A percentile compares a stretch with the other conserved stretches of the same genome.
Conservation (phyloP, 2,797 vertebrate genomes). For the Vultur gryphus region DNA sequence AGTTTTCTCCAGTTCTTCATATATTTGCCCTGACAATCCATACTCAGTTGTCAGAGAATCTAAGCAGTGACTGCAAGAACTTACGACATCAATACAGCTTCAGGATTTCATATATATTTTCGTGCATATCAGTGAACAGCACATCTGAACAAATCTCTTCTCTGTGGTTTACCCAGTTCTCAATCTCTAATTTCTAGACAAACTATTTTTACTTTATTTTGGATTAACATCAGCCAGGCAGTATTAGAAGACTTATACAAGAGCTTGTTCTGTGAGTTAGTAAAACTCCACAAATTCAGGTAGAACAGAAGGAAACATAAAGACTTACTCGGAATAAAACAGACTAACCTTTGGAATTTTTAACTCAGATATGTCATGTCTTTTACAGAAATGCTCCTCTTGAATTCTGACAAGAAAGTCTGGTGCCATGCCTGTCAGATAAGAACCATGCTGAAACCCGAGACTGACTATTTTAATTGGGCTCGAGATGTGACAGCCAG, state of each 20-base stretch:
- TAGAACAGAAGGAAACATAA: not conserved
- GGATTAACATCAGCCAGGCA: not conserved
- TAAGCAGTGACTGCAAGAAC: not conserved
- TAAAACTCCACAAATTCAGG: not conserved
- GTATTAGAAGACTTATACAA: not conserved
- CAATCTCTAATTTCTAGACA: not conserved
- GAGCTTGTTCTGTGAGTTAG: not conserved
- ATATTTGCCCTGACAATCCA: not conserved
- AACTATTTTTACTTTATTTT: not conserved
- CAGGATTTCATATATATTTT: not conserved
- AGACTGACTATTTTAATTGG: not conserved
- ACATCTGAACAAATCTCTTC: not conserved
- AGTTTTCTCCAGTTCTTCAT: not conserved
- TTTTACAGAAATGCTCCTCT: not conserved
- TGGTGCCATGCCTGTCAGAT: not conserved
- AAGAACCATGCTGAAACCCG: not conserved
- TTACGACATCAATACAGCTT: accelerated
- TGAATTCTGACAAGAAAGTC: not conserved
- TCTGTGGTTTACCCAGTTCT: not conserved
- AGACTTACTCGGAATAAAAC: not conserved
- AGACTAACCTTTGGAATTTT: not conserved
- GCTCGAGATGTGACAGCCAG: not conserved
- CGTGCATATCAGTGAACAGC: not conserved
- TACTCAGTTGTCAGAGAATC: not conserved
- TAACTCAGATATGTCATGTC: not conserved